A percentile compares a stretch with the other conserved stretches of the same genome.
phyloP scores from a whole-genome alignment of 2,113 vertebrate genomes.

The Alces alces region DNA sequence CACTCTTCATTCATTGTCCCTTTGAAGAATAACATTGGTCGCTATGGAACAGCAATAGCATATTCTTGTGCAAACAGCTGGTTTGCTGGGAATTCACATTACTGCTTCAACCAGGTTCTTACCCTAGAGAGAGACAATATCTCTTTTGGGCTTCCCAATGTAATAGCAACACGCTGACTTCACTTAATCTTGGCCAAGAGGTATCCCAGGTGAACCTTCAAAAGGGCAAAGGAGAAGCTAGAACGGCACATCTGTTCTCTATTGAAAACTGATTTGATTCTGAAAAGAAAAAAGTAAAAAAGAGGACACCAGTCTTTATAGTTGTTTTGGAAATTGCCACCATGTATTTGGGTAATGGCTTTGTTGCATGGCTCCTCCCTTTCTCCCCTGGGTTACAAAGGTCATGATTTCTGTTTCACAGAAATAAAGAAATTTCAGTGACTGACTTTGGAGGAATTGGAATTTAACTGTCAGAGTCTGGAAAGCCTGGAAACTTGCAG shows the following conservation, averaged over 20 bases:
- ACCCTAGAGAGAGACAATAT: not conserved
- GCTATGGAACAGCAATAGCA: conserved; percentile 22
- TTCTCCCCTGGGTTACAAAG: not conserved
- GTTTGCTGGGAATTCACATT: conserved; percentile 51
- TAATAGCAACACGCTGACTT: conserved; percentile 35
- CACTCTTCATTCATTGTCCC: conserved; percentile 20
- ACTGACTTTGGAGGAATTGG: not conserved
- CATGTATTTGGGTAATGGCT: not conserved
- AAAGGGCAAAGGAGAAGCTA: conserved; percentile 45
- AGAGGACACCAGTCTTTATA: not conserved
- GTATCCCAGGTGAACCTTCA: conserved; percentile 11
- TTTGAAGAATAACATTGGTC: conserved; percentile 65
- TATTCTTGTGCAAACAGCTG: conserved; percentile 31
- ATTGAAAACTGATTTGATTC: not conserved
- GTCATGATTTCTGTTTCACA: not conserved
- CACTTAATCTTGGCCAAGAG: conserved; percentile 40
- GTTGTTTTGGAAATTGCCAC: not conserved
- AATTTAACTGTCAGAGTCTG: not conserved
- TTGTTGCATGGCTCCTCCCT: not conserved
- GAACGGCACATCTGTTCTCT: not conserved
- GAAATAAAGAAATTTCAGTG: not conserved
- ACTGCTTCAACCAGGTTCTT: not conserved
- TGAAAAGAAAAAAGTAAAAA: not conserved
- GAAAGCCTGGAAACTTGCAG: not conserved
- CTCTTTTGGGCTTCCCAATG: conserved; percentile 49